A percentile compares a stretch with the other conserved stretches of the same genome.
phyloP scores from a whole-genome alignment of 2,113 vertebrate species.

The Odontesthes bonariensis region DNA sequence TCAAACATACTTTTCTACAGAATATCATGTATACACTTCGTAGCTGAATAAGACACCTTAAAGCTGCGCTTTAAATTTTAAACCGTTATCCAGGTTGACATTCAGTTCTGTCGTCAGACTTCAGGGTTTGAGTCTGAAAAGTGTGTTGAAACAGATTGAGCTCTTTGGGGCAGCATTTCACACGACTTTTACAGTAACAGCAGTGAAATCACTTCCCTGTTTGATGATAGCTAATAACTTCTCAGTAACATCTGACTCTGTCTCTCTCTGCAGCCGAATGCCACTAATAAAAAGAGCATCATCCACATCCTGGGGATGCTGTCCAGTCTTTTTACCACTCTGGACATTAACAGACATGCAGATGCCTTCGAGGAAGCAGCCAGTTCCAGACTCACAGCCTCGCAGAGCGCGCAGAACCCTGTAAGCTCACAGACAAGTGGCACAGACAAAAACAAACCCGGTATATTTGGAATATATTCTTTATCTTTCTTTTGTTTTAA shows the following conservation, averaged over 20 bases:
- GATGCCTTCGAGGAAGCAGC: conserved; percentile 86
- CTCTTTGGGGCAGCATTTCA: background rate
- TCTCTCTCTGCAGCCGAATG: conserved; percentile 85
- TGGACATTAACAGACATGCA: conserved; percentile 89
- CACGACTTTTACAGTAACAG: background rate
- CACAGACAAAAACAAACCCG: background rate
- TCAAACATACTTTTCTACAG: too few species aligned
- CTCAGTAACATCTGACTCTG: background rate
- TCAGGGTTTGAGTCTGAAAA: background rate
- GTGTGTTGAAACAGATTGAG: background rate
- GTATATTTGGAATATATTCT: background rate
- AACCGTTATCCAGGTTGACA: too few species aligned
- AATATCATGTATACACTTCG: too few species aligned
- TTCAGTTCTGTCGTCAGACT: too few species aligned
- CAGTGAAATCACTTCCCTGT: background rate
- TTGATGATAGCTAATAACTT: background rate
- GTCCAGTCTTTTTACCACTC: conserved; percentile 94
- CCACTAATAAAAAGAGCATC: conserved; percentile 90
- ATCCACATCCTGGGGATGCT: conserved; percentile 95
- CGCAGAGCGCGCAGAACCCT: conserved; percentile 87
- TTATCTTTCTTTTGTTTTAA: background rate
- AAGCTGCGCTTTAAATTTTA: too few species aligned
- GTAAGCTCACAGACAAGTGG: conserved; percentile 78
- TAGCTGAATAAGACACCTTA: too few species aligned
- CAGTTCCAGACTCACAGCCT: conserved; percentile 79